Base-by-base conservation (phyloP, 1,140 invertebrate genomes). In the Acromyrmex charruanus region DNA sequence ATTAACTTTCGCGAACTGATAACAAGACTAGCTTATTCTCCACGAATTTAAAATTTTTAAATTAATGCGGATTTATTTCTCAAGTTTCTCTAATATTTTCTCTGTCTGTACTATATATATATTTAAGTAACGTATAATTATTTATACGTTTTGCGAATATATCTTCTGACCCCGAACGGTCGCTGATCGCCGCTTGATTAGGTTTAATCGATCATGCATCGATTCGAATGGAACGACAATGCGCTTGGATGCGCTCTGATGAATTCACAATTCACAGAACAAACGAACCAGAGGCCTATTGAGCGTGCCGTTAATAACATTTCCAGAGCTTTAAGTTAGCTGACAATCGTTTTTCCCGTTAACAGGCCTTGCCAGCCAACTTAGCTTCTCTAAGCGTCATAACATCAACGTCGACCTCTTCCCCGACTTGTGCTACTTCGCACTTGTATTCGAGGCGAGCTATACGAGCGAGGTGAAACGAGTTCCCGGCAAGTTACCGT, bases 191-290 rank as follows among this genome's bases (percentile, higher is more conserved):
- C 21, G 6, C 61, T 51, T 39, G 58, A 63, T 77, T 65, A 63
- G n/a, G 58, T 65, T 49, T 21, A 79, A 79, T 65, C 44, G 55
- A 77, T 77, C 53, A 18, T 16, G 53, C n/a, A 58, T 75, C 53
- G 21, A 79, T 79, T 65, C 14, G 39, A 3, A 28, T 21, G 55
- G 21, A 31, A 10, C 6, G 31, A 35, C 21, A 49, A 69, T 31
- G 39, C 25, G 39, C 25, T 77, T 63, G 58, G 58, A 63, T 77
- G 21, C 39, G 25, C 35, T 25, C 39, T 77, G 39, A 51, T 49
- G 28, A 77, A 77, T n/a, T 79, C 6, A 44, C 44, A 66, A 18
- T 79, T 77, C 5, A 65, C 39, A 77, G 58, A 79, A 65, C 25
- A 65, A 49, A 63, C 39, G 39, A 66, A 65, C 58, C 10, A n/a